Evolutionary conservation across 2,797 vertebrate genomes (phyloP), one percentile per base, ranked within the genome.

Genomic region (Eulemur coronatus): DNA sequence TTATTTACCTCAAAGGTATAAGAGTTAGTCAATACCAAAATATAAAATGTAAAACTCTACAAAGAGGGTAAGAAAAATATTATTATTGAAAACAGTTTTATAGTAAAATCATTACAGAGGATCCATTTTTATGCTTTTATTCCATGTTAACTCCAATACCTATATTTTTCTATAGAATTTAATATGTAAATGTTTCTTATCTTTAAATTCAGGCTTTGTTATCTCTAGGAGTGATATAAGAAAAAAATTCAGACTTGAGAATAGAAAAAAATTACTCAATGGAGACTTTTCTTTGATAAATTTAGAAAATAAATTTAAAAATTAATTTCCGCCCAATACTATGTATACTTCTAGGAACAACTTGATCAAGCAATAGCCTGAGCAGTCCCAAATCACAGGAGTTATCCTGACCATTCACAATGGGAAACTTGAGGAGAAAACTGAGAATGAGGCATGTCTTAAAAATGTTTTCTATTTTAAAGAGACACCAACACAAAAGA

Each of bases 1-100:
- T 96, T 73, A 22, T 85, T 97, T 97, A 82, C 75, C 63, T 85
- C 92, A 92, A 96, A 97, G 91, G 4, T 24, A 50, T 41, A 97
- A 55, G 38, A 95, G 24, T 3, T 96, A 96, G 14, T 43, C 79
- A 87, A 48, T 84, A 93, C 41, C 91, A 76, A 85, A 95, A 95
- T 69, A 8, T 76, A 7, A 96, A 26, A 26, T 46, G 79, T 84
- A 93, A 69, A 81, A 75, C 22, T 89, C 8, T 67, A 46, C 10
- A 35, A 78, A 69, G 18, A 18, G 0, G 55, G 28, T 28, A 95
- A 35, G 18, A 91, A 93, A 94, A 46, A 94, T 96, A 94, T 95
- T 30, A 93, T 35, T 52, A 50, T 12, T 43, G 41, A 91, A 73
- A 26, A 82, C 5, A 43, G 63, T 92, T 96, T 95, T 92, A 59